These are phyloP conservation scores for Aphelinus atriplicis DNA, from an alignment of 1,140 invertebrate genomes.

Conservation along the genomic window DNA sequence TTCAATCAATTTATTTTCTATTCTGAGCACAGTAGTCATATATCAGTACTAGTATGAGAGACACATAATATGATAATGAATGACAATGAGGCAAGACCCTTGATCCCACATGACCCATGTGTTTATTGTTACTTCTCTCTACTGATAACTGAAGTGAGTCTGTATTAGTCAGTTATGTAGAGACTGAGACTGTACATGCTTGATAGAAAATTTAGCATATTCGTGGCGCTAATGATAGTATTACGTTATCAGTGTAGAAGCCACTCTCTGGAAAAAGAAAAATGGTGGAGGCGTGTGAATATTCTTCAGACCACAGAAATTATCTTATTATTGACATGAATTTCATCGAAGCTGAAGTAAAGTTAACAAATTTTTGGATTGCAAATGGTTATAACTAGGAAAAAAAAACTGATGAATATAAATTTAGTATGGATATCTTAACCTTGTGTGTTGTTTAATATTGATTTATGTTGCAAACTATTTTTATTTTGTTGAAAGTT, in stretches of 20 bases:
- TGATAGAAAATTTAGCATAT: constrained; percentile 23
- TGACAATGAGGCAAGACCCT: constrained; percentile 34
- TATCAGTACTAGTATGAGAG: constrained; percentile 20
- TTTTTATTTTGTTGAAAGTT: too few species aligned
- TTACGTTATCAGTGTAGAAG: constrained; percentile 23
- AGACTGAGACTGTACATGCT: constrained; percentile 9
- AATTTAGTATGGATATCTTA: too few species aligned
- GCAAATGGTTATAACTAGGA: too few species aligned
- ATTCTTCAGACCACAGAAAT: constrained; percentile 35
- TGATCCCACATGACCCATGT: constrained; percentile 38
- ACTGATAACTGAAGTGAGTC: constrained; percentile 25
- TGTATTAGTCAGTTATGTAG: constrained; percentile 9
- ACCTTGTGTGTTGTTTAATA: too few species aligned
- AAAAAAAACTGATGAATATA: too few species aligned
- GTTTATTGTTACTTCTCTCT: constrained; percentile 32
- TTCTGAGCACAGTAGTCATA: not conserved
- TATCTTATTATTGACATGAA: constrained; percentile 46
- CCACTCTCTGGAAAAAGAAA: constrained; percentile 3
- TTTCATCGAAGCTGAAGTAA: constrained; percentile 44
- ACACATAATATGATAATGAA: constrained; percentile 36
- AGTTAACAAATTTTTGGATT: constrained; percentile 39
- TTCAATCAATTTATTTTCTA: not conserved
- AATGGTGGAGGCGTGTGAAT: constrained; percentile 32
- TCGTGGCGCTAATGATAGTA: constrained; percentile 28
- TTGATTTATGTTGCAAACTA: constrained; percentile 1